Conservation (phyloP, 2,113 vertebrate genomes). For the Leucosticte australis region DNA sequence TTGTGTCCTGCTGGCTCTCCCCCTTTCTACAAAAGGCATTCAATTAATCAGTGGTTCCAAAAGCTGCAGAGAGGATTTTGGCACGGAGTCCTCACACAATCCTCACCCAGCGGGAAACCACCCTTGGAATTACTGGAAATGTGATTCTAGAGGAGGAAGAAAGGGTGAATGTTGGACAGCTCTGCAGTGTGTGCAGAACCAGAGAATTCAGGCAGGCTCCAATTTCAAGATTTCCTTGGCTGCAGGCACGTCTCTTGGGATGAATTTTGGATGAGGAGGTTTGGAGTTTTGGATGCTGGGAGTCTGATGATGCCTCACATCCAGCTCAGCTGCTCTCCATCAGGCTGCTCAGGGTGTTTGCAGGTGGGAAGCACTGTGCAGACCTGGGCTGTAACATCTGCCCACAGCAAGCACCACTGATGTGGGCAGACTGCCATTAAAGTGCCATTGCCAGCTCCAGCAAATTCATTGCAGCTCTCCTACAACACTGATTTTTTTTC, state of each 20-base stretch:
- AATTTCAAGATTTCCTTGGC: not conserved
- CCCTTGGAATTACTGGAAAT: not conserved
- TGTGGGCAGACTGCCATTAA: not conserved
- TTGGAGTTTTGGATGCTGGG: not conserved
- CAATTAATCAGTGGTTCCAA: not conserved
- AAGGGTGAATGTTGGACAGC: not conserved
- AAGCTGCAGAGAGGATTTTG: not conserved
- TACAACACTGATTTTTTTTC: accelerated
- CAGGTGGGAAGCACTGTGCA: not conserved
- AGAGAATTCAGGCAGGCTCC: not conserved
- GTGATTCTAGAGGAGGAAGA: not conserved
- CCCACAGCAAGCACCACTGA: accelerated
- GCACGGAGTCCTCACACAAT: not conserved
- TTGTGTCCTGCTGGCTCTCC: accelerated
- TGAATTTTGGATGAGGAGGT: not conserved
- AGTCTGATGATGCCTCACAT: not conserved
- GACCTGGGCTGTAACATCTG: not conserved
- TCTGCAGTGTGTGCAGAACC: not conserved
- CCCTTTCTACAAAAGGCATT: not conserved
- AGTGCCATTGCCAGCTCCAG: not conserved
- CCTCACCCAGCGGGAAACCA: not conserved
- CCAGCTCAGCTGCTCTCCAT: not conserved
- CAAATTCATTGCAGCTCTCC: not conserved
- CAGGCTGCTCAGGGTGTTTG: not conserved
- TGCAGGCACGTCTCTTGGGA: not conserved